Base-by-base conservation (phyloP, 2,888 invertebrate genomes). In the Drosophila nigritarsus region DNA sequence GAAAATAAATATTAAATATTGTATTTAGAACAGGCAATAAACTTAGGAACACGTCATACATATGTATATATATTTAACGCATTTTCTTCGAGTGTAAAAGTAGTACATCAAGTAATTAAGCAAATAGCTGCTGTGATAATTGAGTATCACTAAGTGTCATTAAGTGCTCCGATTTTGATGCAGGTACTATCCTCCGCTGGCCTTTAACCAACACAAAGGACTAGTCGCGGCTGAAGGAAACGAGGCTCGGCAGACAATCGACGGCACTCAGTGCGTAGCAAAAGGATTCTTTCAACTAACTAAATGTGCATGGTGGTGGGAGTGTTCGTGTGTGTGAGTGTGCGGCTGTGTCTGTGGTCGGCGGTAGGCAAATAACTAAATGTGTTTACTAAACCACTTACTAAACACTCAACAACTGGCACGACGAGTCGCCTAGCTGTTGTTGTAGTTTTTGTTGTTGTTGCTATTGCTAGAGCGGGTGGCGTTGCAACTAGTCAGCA, bases 351-450 rank as follows among this genome's bases (percentile, higher is more conserved):
- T 56, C 64, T 71, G 71, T 56, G 81, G 72, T 85, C 74, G 70
- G 78, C 82, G 76, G 83, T 75, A 72, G 69, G 87, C 85, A 89
- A 87, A 87, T 85, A 87, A 85, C 89, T 89, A 87, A 87, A 87
- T 87, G 87, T 87, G 87, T 87, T 87, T 87, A 85, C 87, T 87
- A 87, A 87, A 87, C 87, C 87, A 87, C 87, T 87, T 89, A 87
- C 89, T 89, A 89, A 87, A 89, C 87, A 87, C 87, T 89, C 87
- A 83, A 80, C 87, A 73, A 85, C 83, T 81, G 77, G 79, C 80
- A 75, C 59, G 65, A 59, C 65, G 58, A 69, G 63, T 59, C 65
- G 58, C 38, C 42, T 20, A 56, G 53, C 34, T 20, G 53, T 38
- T 65, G n/a, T 18, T 24, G 50, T 34, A 27, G 45, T n/a, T 34